These are phyloP conservation scores for Oasisia sp. DNA, from an alignment of 2,888 invertebrate species.

Conservation along the genomic window DNA sequence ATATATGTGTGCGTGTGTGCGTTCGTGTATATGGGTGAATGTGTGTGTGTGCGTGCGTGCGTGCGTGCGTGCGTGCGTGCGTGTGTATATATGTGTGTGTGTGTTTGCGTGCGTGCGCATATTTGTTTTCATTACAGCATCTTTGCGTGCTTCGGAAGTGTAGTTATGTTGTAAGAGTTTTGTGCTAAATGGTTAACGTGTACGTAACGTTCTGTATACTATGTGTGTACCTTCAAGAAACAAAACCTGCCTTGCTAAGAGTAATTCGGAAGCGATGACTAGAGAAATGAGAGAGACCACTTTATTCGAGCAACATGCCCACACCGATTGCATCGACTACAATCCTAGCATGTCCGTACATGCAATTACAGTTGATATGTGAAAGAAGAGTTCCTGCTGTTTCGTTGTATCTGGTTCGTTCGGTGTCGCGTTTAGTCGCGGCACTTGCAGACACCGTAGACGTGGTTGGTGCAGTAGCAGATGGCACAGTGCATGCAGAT, in stretches of 20 bases:
- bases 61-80: not conserved
- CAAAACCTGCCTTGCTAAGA: too few species aligned
- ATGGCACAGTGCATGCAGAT: not conserved
- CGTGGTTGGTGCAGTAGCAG: not conserved
- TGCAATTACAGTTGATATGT: not conserved
- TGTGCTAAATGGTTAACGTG: too few species aligned
- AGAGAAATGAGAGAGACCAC: not conserved
- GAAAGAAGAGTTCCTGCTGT: not conserved
- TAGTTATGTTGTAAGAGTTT: too few species aligned
- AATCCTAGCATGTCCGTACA: too few species aligned
- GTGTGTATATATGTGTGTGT: not conserved
- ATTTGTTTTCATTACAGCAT: too few species aligned
- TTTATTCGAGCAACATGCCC: not conserved
- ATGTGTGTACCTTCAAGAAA: too few species aligned
- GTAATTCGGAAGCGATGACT: not conserved
- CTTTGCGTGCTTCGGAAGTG: too few species aligned
- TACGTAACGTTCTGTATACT: too few species aligned
- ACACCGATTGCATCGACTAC: not conserved
- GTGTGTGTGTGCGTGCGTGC: not conserved
- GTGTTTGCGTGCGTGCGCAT: not conserved
- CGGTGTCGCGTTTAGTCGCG: not conserved
- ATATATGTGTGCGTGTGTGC: too few species aligned
- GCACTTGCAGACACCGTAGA: not conserved
- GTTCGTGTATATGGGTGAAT: too few species aligned
- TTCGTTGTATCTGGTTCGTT: not conserved